Evolutionary conservation across 2,888 invertebrate genomes (phyloP).

Genomic region (Ernsta delagoae): DNA sequence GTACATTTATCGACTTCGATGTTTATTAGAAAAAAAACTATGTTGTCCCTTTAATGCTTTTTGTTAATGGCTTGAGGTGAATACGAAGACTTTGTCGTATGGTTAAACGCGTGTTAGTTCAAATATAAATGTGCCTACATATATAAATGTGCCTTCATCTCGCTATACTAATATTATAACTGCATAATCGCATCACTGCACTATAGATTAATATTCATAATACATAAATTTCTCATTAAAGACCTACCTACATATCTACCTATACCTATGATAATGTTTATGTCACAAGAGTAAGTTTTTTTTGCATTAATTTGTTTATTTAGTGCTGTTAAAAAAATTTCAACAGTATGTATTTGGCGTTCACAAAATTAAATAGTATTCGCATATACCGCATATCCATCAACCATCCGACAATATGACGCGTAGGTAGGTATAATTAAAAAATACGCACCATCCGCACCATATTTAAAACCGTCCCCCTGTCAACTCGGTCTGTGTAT

Average conservation of each 20-base stretch:
- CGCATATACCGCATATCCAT: no score
- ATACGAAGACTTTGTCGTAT: not conserved
- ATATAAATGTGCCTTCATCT: no score
- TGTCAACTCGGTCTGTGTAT: no score
- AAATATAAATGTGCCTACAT: not conserved
- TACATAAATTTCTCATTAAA: not conserved
- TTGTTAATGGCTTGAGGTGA: constrained; percentile 6
- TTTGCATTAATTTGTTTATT: not conserved
- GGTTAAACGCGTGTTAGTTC: not conserved
- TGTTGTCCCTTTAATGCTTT: not conserved
- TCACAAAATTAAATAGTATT: not conserved
- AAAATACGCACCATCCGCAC: not conserved
- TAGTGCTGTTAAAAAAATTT: not conserved
- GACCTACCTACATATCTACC: no score
- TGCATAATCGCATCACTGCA: no score
- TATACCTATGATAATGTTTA: not conserved
- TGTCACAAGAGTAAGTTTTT: no score
- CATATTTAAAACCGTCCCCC: not conserved
- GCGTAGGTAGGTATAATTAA: no score
- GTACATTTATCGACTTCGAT: constrained; percentile 18
- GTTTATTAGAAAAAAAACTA: constrained; percentile 25
- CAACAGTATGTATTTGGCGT: not conserved
- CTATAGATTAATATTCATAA: no score
- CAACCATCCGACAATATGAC: no score
- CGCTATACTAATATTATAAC: no score